Base-by-base conservation (phyloP, 2,888 invertebrate species). In the Nomada hirtipes region DNA sequence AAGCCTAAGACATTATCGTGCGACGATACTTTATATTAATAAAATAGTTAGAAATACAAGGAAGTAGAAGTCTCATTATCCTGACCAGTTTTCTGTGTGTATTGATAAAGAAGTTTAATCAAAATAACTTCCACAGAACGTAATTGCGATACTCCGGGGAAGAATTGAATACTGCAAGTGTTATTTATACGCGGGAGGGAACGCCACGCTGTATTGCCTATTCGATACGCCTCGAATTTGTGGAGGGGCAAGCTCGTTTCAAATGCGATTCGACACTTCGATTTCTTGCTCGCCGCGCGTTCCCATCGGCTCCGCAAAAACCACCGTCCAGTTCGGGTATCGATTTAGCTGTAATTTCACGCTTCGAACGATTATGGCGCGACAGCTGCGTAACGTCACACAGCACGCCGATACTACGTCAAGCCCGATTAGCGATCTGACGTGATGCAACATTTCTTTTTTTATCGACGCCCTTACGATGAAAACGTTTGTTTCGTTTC, bases 291-390 rank as follows among this genome's bases (percentile, higher is more conserved):
- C 86, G 18, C 60, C 72, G 75, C 63, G 80, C 83, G 69, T 76
- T 80, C 67, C 78, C 67, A 69, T 70, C 55, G 47, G 53, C 47
- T 61, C 57, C 42, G 68, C 81, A 87, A 87, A 87, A 87, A 87
- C 72, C 86, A 59, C 79, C 77, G 76, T 47, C 78, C 79, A 60
- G 74, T 71, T 82, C 76, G 81, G 82, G 79, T 88, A 88, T 88
- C 88, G 86, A 88, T 88, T 85, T 82, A 59, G 63, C 81, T 76
- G 85, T 86, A 88, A 88, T 88, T 86, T 88, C 87, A 87, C 87
- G 86, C 84, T 86, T 79, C 76, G 75, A 78, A 84, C 86, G 86
- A 88, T 87, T 86, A 86, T 84, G 81, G 74, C 70, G 82, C 88
- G 84, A 83, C 88, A 87, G 87, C 87, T 87, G 88, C 53, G 79